A percentile compares a stretch with the other conserved stretches of the same genome.
Evolutionary conservation across 2,888 invertebrate genomes (phyloP).

Genomic region (Stenodema calcarata): DNA sequence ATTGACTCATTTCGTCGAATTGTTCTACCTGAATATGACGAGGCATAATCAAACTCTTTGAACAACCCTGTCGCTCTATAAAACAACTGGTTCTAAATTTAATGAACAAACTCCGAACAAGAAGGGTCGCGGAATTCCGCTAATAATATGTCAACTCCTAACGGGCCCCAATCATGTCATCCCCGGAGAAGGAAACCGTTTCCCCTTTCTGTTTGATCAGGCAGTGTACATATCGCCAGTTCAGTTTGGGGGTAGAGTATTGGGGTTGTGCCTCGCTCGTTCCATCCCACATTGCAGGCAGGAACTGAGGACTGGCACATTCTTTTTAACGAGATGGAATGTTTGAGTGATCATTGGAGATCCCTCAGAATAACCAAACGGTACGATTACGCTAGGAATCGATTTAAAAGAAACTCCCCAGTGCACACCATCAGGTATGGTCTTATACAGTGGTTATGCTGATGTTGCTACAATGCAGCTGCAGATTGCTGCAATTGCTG

Average conservation of each 20-base stretch:
- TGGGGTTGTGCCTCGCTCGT: neutral
- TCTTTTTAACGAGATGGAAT: neutral
- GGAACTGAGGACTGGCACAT: neutral
- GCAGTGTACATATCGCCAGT: slow-evolving; percentile 7
- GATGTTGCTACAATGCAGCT: too few relatives aligned
- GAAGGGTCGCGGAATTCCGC: neutral
- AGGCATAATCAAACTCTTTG: too few relatives aligned
- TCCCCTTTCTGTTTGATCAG: slow-evolving; percentile 24
- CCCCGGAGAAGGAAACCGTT: neutral
- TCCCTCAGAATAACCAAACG: neutral
- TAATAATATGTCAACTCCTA: neutral
- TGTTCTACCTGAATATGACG: too few relatives aligned
- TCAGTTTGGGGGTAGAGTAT: neutral
- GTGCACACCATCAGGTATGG: too few relatives aligned
- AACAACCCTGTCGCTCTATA: too few relatives aligned
- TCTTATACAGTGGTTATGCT: too few relatives aligned
- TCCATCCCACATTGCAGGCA: neutral
- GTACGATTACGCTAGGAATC: too few relatives aligned
- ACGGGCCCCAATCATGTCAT: neutral
- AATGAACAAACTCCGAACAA: neutral
- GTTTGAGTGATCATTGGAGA: neutral
- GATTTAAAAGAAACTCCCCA: too few relatives aligned
- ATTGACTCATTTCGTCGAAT: too few relatives aligned
- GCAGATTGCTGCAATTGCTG: too few relatives aligned
- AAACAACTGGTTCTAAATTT: neutral